Evolutionary conservation across 2,888 invertebrate species (phyloP).

Genomic region (Caradrina kadenii): DNA sequence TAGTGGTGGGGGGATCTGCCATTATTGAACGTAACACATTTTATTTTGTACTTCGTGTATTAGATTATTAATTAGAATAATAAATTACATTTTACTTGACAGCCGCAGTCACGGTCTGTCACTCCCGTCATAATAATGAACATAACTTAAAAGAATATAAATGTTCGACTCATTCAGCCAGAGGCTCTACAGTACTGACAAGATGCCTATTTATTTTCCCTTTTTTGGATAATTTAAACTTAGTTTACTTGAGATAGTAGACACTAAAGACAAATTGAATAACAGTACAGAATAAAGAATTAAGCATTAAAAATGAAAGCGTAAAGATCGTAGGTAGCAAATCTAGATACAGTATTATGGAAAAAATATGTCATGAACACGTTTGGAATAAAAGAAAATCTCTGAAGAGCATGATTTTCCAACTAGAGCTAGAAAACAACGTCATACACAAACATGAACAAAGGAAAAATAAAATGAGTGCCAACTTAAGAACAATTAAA

Average conservation of each 20-base stretch:
- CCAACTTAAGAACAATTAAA: constrained; percentile 47
- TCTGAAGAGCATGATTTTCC: constrained; percentile 3
- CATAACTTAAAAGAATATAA: no score
- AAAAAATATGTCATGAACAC: constrained; percentile 9
- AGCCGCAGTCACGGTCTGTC: no score
- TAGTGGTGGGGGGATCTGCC: no score
- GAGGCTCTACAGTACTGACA: no score
- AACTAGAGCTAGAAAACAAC: constrained; percentile 28
- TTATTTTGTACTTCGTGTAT: no score
- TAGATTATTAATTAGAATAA: no score
- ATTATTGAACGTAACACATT: no score
- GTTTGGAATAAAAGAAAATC: constrained; percentile 17
- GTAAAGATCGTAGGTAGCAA: not conserved
- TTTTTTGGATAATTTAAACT: not conserved
- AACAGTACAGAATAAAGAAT: not conserved
- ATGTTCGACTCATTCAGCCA: no score
- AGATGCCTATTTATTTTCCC: not conserved
- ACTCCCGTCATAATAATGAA: no score
- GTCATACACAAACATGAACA: constrained; percentile 7
- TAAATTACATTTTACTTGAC: no score
- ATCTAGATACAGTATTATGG: not conserved
- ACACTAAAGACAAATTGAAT: not conserved
- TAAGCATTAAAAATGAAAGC: constrained; percentile 14
- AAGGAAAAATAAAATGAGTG: constrained; percentile 23
- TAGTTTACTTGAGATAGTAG: not conserved